Evolutionary conservation across 2,888 invertebrate genomes (phyloP), one percentile per base, ranked within the genome.

Genomic region (Tineola bisselliella): DNA sequence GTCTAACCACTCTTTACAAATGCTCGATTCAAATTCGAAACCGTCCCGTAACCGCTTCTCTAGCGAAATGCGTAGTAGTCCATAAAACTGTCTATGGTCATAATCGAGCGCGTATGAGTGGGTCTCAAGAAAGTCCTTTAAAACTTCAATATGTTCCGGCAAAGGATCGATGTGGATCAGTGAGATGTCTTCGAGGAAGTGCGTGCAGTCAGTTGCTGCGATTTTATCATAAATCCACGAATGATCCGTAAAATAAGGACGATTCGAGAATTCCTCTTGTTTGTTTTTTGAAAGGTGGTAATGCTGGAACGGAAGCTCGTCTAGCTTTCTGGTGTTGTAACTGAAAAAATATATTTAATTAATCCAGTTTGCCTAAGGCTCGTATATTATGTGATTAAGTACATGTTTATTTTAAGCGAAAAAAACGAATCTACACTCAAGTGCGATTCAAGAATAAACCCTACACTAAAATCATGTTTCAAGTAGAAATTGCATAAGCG

Each of bases 181-280:
- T 12, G 90, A 88, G 59, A 95, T 89, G 73, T 95, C 95, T 77
- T 94, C 93, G 54, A 95, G 84, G 57, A 94, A 89, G 76, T 93
- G 91, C 64, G 90, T 90, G 65, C 93, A 91, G 68, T 92, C 92
- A 0, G 93, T 92, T 6, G 93, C 93, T 59, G 92, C 92, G 0
- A 95, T 82, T 78, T 95, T 95, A 68, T 93, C 91, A 68, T 91
- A 90, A 44, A 95, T 89, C 94, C 95, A 96, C 66, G 90, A 89
- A 31, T 92, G 87, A 72, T 94, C 91, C 61, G 91, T 92, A 72
- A 95, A 90, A 73, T 92, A 94, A 15, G 88, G 87, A 60, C 91
- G 90, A 65, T 89, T 89, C 62, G 93, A 89, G 66, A 92, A 89
- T 68, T 89, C 80, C 68, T 86, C 75, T 0, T 87, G 83, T 54